Conservation (phyloP, 2,888 invertebrate species). For the Synergus itoensis region DNA sequence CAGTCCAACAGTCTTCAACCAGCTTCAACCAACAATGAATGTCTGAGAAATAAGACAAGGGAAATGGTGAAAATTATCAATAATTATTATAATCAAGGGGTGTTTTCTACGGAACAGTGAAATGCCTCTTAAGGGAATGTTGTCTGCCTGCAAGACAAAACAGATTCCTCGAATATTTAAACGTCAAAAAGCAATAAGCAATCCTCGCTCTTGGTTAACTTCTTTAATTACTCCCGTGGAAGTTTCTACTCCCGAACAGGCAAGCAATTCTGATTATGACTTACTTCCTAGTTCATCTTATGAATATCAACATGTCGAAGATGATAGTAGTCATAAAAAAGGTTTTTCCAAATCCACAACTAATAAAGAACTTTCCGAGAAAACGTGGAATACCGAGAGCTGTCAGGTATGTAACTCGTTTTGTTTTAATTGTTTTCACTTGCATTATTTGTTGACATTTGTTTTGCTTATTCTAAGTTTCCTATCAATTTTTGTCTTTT, state of each 20-base stretch:
- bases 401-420: slow-evolving; percentile 25
- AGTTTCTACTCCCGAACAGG: neutral
- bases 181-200: slow-evolving; percentile 48
- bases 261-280: slow-evolving; percentile 2
- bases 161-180: slow-evolving; percentile 70
- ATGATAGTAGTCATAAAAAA: slow-evolving; percentile 2
- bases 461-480: neutral
- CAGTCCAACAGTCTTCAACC: too few species aligned
- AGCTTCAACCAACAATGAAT: too few species aligned
- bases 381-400: slow-evolving; percentile 34
- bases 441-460: neutral
- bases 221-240: slow-evolving; percentile 20
- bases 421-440: slow-evolving; percentile 39
- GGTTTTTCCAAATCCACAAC: neutral
- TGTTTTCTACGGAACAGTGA: slow-evolving; percentile 61
- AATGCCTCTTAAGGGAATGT: slow-evolving; percentile 70
- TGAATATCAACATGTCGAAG: neutral
- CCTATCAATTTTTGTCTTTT: neutral
- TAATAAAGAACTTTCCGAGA: slow-evolving; percentile 14
- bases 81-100: neutral
- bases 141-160: slow-evolving; percentile 64
- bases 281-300: neutral
- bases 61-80: too few species aligned
- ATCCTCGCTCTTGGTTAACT: slow-evolving; percentile 19
- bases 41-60: too few species aligned